phyloP scores from a whole-genome alignment of 2,888 invertebrate species.

The Aquatica leii region DNA sequence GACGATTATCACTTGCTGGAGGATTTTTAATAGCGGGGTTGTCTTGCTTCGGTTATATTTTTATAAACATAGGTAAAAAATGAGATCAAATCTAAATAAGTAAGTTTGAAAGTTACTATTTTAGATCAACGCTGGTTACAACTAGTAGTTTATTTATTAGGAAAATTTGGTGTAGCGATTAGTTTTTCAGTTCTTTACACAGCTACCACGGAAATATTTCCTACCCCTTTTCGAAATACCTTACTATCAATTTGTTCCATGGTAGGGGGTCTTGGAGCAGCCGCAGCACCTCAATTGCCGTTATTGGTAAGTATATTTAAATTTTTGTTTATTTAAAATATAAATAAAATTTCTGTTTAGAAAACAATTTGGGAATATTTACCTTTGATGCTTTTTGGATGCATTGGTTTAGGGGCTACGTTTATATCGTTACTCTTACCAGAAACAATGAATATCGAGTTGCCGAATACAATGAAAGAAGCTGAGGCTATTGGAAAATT shows the following conservation, averaged over 20 bases:
- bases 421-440: conserved; percentile 70
- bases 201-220: conserved; percentile 74
- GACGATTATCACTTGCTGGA: conserved; percentile 69
- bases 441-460: conserved; percentile 72
- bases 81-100: conserved; percentile 63
- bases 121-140: conserved; percentile 64
- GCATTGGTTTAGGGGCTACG: conserved; percentile 69
- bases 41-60: conserved; percentile 64
- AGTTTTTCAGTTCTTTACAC: conserved; percentile 73
- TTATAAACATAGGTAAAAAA: background rate
- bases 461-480: conserved; percentile 74
- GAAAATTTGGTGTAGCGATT: conserved; percentile 72
- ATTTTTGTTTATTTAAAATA: background rate
- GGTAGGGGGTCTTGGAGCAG: conserved; percentile 70
- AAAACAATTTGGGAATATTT: conserved; percentile 60
- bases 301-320: conserved; percentile 64
- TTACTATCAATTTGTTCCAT: conserved; percentile 72
- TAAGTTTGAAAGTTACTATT: conserved; percentile 57
- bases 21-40: conserved; percentile 70
- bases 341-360: conserved; percentile 40
- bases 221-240: conserved; percentile 69
- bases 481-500: conserved; percentile 65
- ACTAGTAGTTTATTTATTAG: conserved; percentile 66
- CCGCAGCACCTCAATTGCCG: conserved; percentile 73
- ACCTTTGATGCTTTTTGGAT: conserved; percentile 72